A percentile compares a stretch with the other conserved stretches of the same genome.
Conservation (phyloP, 2,797 vertebrate species). For the Sardinella longiceps region DNA sequence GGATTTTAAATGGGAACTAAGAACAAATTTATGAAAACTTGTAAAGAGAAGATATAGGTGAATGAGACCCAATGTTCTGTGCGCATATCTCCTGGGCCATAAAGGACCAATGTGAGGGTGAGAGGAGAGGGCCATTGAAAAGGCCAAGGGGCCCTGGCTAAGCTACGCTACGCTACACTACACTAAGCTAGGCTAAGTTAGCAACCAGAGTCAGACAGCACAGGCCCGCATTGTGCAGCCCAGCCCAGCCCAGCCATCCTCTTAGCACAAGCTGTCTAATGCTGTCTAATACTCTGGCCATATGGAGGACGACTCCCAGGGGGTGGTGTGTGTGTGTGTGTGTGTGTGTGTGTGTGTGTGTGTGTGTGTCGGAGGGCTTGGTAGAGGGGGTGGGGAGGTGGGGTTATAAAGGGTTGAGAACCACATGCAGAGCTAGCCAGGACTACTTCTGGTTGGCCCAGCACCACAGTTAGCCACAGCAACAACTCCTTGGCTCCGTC, state of each 20-base stretch:
- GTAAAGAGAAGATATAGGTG: too few species aligned
- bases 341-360: not conserved
- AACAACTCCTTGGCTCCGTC: not conserved
- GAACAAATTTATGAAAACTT: too few species aligned
- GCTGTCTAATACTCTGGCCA: constrained; percentile 47
- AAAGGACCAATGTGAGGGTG: too few species aligned
- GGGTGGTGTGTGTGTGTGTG: not conserved
- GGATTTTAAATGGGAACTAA: too few species aligned
- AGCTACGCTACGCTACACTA: too few species aligned
- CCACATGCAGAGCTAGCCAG: not conserved
- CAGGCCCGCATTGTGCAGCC: not conserved
- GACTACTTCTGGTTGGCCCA: not conserved
- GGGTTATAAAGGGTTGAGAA: not conserved
- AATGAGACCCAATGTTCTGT: too few species aligned
- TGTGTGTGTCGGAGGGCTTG: not conserved
- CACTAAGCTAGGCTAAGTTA: too few species aligned
- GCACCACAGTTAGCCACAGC: not conserved
- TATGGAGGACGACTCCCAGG: constrained; percentile 35
- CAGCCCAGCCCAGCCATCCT: constrained; percentile 21
- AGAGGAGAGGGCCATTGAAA: too few species aligned
- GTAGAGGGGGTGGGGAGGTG: not conserved
- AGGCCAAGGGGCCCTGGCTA: too few species aligned
- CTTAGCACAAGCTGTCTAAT: constrained; percentile 47
- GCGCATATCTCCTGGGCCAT: too few species aligned
- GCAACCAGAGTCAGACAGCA: not conserved